A percentile compares a stretch with the other conserved stretches of the same genome.
phyloP scores from a whole-genome alignment of 1,140 invertebrate genomes.

The Drosophila nikananu region DNA sequence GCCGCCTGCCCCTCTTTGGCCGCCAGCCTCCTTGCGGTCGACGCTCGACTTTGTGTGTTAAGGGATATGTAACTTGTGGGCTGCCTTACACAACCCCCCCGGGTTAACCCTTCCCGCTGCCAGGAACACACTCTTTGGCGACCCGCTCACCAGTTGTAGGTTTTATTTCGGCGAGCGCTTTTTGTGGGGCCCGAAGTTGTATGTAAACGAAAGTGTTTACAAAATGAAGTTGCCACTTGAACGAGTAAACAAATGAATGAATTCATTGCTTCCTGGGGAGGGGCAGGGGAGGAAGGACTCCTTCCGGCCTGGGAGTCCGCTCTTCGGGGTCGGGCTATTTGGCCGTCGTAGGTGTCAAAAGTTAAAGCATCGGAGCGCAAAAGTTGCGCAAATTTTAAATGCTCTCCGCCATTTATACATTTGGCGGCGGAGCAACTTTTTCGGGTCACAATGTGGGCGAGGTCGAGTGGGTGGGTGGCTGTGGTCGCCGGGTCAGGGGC shows the following conservation, averaged over 20 bases:
- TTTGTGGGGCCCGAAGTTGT: slow-evolving; percentile 70
- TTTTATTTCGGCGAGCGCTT: slow-evolving; percentile 47
- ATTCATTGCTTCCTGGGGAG: slow-evolving; percentile 72
- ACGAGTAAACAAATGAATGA: slow-evolving; percentile 84
- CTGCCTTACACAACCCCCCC: slow-evolving; percentile 62
- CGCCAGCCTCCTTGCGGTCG: slow-evolving; percentile 30
- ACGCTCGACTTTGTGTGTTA: slow-evolving; percentile 74
- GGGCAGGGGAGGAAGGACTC: slow-evolving; percentile 1
- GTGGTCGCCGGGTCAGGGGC: background rate
- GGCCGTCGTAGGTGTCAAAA: slow-evolving; percentile 77
- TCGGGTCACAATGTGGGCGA: slow-evolving; percentile 50
- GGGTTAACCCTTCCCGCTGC: background rate
- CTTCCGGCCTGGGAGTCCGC: slow-evolving; percentile 48
- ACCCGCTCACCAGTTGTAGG: slow-evolving; percentile 28
- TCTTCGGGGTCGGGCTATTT: slow-evolving; percentile 44
- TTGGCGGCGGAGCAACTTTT: slow-evolving; percentile 74
- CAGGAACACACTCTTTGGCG: background rate
- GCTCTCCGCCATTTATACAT: slow-evolving; percentile 68
- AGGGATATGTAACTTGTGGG: slow-evolving; percentile 81
- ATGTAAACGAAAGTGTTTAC: slow-evolving; percentile 84
- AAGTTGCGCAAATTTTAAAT: slow-evolving; percentile 81
- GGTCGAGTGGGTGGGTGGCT: slow-evolving; percentile 13
- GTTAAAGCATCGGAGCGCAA: slow-evolving; percentile 80
- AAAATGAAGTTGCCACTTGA: slow-evolving; percentile 83
- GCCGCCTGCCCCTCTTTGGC: slow-evolving; percentile 32